phyloP scores from a whole-genome alignment of 1,140 invertebrate species.

The Copidosoma floridanum region DNA sequence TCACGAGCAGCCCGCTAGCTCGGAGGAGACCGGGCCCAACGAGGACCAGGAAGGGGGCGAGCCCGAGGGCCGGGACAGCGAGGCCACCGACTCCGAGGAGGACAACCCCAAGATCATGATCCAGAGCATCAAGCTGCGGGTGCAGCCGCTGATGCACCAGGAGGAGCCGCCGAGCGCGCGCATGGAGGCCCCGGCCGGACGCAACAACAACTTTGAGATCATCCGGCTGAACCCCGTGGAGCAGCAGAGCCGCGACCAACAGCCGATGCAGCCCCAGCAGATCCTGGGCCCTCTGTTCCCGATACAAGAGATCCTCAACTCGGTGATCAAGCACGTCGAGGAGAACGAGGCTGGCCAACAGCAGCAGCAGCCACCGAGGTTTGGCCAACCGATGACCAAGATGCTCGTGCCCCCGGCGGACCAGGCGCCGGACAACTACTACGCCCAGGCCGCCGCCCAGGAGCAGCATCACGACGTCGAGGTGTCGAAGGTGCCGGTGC shows the following conservation, averaged over 20 bases:
- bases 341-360: too few relatives aligned
- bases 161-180: not conserved
- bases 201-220: conserved; percentile 11
- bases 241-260: conserved; percentile 18
- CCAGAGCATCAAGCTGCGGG: conserved; percentile 21
- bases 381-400: conserved; percentile 14
- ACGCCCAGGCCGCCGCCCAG: too few relatives aligned
- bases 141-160: conserved; percentile 10
- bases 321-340: conserved; percentile 3
- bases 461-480: conserved; percentile 7
- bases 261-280: conserved; percentile 7
- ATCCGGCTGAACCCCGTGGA: conserved; percentile 15
- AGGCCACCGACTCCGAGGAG: conserved; percentile 4
- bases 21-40: too few relatives aligned
- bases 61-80: too few relatives aligned
- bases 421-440: too few relatives aligned
- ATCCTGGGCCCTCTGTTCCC: not conserved
- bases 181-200: not conserved
- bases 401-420: conserved; percentile 10
- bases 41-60: too few relatives aligned
- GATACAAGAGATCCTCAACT: conserved; percentile 2
- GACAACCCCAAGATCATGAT: conserved; percentile 24
- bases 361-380: too few relatives aligned
- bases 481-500: conserved; percentile 8
- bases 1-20: not conserved